These are phyloP conservation scores for Acrobasis consociella DNA, from an alignment of 2,888 invertebrate species.

Conservation along the genomic window DNA sequence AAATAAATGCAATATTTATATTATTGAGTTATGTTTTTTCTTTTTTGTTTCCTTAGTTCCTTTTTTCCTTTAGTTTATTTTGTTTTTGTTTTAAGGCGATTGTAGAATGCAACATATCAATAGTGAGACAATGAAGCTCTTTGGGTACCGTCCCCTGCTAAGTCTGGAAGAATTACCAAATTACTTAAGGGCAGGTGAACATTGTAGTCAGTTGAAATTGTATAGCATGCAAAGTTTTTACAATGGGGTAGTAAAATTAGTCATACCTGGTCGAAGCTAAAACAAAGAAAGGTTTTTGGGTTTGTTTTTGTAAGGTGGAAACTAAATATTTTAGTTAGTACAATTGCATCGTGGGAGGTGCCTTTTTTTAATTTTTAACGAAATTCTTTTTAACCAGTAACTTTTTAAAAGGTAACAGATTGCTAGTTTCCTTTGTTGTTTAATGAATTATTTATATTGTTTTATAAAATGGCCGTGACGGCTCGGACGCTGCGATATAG, in stretches of 20 bases:
- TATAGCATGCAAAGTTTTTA: slow-evolving; percentile 40
- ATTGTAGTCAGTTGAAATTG: slow-evolving; percentile 45
- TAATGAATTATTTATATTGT: slow-evolving; percentile 28
- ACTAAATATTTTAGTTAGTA: neutral
- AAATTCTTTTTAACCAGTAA: slow-evolving; percentile 28
- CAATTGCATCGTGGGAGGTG: slow-evolving; percentile 59
- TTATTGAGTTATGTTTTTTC: slow-evolving; percentile 80
- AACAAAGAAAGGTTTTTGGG: slow-evolving; percentile 60
- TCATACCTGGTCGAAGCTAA: slow-evolving; percentile 59
- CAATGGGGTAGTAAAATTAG: slow-evolving; percentile 46
- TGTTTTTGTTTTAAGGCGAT: slow-evolving; percentile 53
- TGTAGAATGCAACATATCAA: slow-evolving; percentile 48
- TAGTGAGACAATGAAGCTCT: slow-evolving; percentile 43
- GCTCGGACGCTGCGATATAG: slow-evolving; percentile 43
- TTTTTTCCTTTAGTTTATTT: slow-evolving; percentile 66
- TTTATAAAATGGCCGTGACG: slow-evolving; percentile 63
- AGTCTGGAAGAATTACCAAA: slow-evolving; percentile 46
- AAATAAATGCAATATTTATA: slow-evolving; percentile 84
- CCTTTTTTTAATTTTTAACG: slow-evolving; percentile 1
- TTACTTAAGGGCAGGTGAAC: slow-evolving; percentile 60
- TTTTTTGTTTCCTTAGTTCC: slow-evolving; percentile 71
- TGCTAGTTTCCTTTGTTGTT: slow-evolving; percentile 49
- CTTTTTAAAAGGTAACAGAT: slow-evolving; percentile 54
- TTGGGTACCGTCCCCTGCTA: slow-evolving; percentile 50
- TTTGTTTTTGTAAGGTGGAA: slow-evolving; percentile 35